Conservation (phyloP, 2,888 invertebrate species). For the Drosophila nigricruria region DNA sequence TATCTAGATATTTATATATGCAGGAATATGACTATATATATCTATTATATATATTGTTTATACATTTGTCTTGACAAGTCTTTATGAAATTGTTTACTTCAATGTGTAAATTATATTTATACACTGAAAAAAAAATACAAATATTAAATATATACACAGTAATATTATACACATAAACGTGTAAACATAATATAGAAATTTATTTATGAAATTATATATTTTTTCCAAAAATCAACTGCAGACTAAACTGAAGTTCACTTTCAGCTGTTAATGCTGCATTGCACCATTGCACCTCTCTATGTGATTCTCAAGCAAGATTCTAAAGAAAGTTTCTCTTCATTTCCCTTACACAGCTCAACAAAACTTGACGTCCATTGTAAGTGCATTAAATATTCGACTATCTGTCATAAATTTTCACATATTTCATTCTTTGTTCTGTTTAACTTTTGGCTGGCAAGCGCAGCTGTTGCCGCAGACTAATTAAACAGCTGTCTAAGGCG, state of each 20-base stretch:
- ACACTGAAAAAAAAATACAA: not conserved
- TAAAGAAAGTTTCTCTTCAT: too few relatives aligned
- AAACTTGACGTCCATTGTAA: too few relatives aligned
- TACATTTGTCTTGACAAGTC: too few relatives aligned
- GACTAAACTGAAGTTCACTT: not conserved
- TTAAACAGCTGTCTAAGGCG: conserved; percentile 52
- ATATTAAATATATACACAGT: not conserved
- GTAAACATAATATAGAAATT: not conserved
- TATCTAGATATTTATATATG: not conserved
- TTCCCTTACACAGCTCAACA: too few relatives aligned
- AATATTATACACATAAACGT: not conserved
- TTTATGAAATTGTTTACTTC: not conserved
- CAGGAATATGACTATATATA: not conserved
- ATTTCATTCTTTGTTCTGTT: conserved; percentile 14
- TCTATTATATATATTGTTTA: not conserved
- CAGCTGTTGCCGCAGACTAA: conserved; percentile 61
- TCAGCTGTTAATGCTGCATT: not conserved
- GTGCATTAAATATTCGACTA: conserved; percentile 6
- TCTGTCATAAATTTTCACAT: not conserved
- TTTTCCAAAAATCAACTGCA: not conserved
- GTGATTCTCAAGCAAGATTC: too few relatives aligned
- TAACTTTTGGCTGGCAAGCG: conserved; percentile 40
- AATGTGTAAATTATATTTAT: not conserved
- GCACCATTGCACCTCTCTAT: not conserved
- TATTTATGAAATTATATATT: not conserved